These are phyloP conservation scores for Tetramorium parvispinum DNA, from an alignment of 1,140 invertebrate genomes.

Conservation along the genomic window DNA sequence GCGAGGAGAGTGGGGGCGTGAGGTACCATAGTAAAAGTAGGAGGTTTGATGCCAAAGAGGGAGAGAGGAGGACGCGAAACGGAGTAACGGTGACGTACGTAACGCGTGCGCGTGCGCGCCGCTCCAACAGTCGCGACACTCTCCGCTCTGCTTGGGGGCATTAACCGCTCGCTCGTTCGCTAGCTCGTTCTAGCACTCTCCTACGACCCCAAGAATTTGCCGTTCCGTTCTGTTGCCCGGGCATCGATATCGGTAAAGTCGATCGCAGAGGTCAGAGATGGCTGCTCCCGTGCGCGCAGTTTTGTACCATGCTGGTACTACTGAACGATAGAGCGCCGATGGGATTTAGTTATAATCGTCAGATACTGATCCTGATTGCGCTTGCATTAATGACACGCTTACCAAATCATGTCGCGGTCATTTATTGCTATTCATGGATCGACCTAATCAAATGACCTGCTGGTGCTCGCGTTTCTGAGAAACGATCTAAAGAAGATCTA, in stretches of 20 bases:
- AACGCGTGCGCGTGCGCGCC: conserved; percentile 77
- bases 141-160: conserved; percentile 79
- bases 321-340: background rate
- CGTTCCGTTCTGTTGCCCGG: conserved; percentile 70
- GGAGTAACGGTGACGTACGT: conserved; percentile 85
- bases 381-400: background rate
- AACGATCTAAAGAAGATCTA: background rate
- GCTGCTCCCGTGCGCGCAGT: conserved; percentile 48
- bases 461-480: background rate
- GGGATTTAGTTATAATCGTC: background rate
- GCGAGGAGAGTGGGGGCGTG: conserved; percentile 50
- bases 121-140: conserved; percentile 67
- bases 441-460: background rate
- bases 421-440: background rate
- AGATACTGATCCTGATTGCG: background rate
- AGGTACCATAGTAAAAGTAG: conserved; percentile 52
- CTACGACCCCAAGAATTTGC: conserved; percentile 81
- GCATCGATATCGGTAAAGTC: conserved; percentile 64
- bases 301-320: conserved; percentile 48
- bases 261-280: conserved; percentile 69
- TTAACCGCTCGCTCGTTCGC: conserved; percentile 81
- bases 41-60: conserved; percentile 51
- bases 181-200: conserved; percentile 64
- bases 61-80: conserved; percentile 79
- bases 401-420: background rate